These are phyloP conservation scores for Patella caerulea DNA, from an alignment of 2,888 invertebrate species.

Conservation along the genomic window DNA sequence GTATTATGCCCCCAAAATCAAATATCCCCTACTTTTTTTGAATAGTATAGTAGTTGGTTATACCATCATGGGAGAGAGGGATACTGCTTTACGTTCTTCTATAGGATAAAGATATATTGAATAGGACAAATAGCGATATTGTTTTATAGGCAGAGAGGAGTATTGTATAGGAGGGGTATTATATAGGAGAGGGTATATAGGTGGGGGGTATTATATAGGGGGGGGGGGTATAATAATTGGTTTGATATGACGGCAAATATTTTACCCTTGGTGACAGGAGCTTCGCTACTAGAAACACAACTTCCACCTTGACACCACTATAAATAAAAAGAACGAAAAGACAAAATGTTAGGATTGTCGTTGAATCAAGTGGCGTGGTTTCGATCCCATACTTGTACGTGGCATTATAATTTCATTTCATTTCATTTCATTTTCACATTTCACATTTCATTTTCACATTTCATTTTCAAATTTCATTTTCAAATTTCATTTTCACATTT, in stretches of 20 bases:
- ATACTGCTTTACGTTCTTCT: background rate
- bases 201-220: background rate
- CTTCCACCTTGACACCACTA: too few species aligned
- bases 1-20: too few species aligned
- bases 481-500: conserved; percentile 1
- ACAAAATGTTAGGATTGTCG: too few species aligned
- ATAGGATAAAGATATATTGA: background rate
- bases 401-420: background rate
- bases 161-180: background rate
- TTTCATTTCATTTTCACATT: conserved; percentile 7
- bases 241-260: background rate
- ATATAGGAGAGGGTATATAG: background rate
- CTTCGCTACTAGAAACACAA: too few species aligned
- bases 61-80: background rate
- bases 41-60: too few species aligned
- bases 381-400: too few species aligned
- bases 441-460: background rate
- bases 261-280: too few species aligned
- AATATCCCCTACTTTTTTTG: too few species aligned
- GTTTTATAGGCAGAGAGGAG: background rate
- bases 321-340: too few species aligned
- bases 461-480: background rate
- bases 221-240: background rate
- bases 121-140: background rate
- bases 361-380: too few species aligned